Conservation (phyloP, 1,140 invertebrate genomes). For the Aphaenogaster rudis region DNA sequence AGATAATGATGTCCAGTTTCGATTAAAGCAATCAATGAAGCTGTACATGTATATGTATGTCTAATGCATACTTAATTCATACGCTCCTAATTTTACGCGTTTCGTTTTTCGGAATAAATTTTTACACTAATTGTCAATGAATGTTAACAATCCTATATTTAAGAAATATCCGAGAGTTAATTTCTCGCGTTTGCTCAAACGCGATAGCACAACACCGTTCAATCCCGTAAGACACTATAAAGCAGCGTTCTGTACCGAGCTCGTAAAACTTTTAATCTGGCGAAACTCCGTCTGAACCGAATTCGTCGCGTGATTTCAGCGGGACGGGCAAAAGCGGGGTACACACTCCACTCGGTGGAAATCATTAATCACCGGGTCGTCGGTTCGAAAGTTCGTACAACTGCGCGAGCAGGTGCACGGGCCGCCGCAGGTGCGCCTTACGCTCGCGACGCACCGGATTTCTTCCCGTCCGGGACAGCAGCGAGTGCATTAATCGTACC, state of each 20-base stretch:
- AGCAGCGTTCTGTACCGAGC: conserved; percentile 15
- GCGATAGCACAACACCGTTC: conserved; percentile 17
- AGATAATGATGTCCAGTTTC: conserved; percentile 1
- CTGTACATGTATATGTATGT: background rate
- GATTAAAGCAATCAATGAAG: background rate
- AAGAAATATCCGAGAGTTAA: background rate
- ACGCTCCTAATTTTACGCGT: background rate
- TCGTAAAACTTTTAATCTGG: conserved; percentile 46
- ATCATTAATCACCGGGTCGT: conserved; percentile 62
- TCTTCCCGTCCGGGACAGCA: conserved; percentile 66
- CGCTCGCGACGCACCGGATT: conserved; percentile 63
- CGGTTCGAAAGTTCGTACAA: conserved; percentile 56
- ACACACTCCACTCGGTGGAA: conserved; percentile 31
- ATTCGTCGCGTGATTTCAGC: conserved; percentile 40
- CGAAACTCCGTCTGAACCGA: conserved; percentile 27
- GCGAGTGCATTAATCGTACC: conserved; percentile 67
- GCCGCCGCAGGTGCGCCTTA: conserved; percentile 56
- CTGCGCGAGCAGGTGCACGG: conserved; percentile 62
- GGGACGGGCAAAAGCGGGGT: background rate
- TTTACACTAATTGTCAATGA: background rate
- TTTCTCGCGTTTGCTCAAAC: background rate
- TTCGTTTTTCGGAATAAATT: background rate
- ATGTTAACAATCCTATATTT: background rate
- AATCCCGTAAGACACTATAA: conserved; percentile 12
- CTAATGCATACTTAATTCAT: background rate